phyloP scores from a whole-genome alignment of 1,140 invertebrate genomes.

The Drosophila mojavensis region DNA sequence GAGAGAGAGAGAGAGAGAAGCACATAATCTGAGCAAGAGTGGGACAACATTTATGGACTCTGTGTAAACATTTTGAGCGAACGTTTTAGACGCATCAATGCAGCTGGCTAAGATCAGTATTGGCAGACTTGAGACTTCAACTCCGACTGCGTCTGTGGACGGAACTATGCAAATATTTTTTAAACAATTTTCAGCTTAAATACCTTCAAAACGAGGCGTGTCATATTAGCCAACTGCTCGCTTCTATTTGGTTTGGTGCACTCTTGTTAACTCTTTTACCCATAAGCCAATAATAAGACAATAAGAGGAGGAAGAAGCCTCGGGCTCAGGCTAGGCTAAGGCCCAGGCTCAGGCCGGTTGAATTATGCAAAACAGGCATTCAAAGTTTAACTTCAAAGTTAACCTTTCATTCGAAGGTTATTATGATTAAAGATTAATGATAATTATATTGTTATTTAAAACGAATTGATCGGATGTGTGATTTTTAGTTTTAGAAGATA shows the following conservation, averaged over 20 bases:
- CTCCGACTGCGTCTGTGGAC: constrained; percentile 13
- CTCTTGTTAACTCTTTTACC: constrained; percentile 18
- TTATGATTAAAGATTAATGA: too few species aligned
- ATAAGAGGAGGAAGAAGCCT: too few species aligned
- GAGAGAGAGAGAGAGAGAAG: constrained; percentile 14
- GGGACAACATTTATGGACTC: constrained; percentile 45
- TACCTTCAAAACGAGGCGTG: constrained; percentile 62
- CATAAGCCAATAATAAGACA: neutral
- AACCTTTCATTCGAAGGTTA: too few species aligned
- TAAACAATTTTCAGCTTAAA: constrained; percentile 80
- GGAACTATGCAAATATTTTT: constrained; percentile 74
- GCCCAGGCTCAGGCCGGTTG: too few species aligned
- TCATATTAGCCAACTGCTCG: constrained; percentile 15
- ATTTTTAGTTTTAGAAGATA: too few species aligned
- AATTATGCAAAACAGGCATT: too few species aligned
- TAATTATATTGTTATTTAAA: too few species aligned
- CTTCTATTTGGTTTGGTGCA: constrained; percentile 6
- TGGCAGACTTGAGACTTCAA: constrained; percentile 7
- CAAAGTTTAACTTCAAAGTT: too few species aligned
- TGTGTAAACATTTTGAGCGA: constrained; percentile 61
- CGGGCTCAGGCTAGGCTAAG: too few species aligned
- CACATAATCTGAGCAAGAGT: constrained; percentile 16
- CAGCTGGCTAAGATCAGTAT: constrained; percentile 61
- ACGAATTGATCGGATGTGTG: too few species aligned
- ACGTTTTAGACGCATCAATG: constrained; percentile 60